These are phyloP conservation scores for Hemicentrotus pulcherrimus DNA, from an alignment of 35 echinoderm and acorn worm genomes.

Conservation along the genomic window DNA sequence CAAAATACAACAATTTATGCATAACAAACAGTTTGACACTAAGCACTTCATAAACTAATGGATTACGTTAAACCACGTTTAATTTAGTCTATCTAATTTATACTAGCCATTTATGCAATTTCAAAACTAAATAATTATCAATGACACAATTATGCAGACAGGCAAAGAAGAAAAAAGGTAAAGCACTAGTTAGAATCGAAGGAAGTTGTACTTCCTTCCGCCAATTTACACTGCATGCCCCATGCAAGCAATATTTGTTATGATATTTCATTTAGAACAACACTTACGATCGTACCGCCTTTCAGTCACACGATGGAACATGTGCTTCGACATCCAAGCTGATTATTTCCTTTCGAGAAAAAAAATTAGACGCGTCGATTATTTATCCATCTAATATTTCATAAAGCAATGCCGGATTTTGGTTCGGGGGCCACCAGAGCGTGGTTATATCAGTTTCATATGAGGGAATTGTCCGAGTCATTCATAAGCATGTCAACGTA, in stretches of 20 bases:
- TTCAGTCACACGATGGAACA: constrained; percentile 35
- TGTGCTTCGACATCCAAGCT: constrained; percentile 8
- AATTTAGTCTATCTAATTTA: no score
- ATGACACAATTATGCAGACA: no score
- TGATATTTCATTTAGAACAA: constrained; percentile 43
- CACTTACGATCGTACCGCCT: neutral
- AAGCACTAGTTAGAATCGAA: neutral
- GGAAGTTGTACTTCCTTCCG: neutral
- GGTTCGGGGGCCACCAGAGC: neutral
- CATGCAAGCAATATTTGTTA: constrained; percentile 33
- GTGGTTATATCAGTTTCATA: neutral
- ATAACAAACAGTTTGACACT: no score
- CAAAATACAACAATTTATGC: no score
- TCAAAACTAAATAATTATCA: no score
- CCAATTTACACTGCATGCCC: neutral
- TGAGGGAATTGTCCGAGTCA: neutral
- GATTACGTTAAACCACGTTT: no score
- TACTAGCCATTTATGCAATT: no score
- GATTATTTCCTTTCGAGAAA: constrained; percentile 17
- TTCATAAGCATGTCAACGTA: neutral
- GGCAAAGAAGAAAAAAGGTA: no score
- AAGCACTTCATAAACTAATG: no score
- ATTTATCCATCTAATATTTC: constrained; percentile 30
- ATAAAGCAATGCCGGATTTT: neutral
- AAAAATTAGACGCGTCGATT: neutral